Base-by-base conservation (phyloP, 2,888 invertebrate genomes). In the Taphrorychus bicolor region DNA sequence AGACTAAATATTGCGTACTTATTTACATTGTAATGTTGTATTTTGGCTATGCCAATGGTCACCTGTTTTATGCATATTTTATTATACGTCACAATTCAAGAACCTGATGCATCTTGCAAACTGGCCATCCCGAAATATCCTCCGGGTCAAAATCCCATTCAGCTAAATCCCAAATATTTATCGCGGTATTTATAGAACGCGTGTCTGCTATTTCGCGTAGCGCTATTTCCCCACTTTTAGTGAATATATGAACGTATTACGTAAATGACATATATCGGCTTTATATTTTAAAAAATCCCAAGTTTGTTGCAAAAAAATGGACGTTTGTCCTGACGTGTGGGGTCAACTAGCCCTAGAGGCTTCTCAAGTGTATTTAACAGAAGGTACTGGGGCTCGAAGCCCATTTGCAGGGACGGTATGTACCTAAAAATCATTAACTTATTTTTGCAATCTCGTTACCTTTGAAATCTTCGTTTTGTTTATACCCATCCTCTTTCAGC, bases 321-420 rank as follows among this genome's bases (percentile, higher is more conserved):
- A 77, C 59, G 75, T 73, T 9, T 73, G 72, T 60, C 77, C 89
- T 60, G 92, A 94, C 85, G 91, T 95, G 77, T 94, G 94, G 94
- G 93, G 94, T 56, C 94, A 95, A 82, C 84, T 95, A 77, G 94
- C 94, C 69, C 86, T 94, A 67, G 94, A 95, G 83, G 92, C 93
- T 60, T 91, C 91, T 75, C 93, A 93, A 83, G 91, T 94, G 72
- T 94, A 93, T 83, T 85, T 94, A 73, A 89, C 89, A 42, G 94
- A 94, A 83, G 92, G 91, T 71, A 91, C 91, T 66, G 86, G 88
- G 75, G 84, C 90, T 75, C 88, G 91, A 79, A 93, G 93, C 82
- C 93, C 92, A 70, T 94, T 93, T 80, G 91, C 92, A 66, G 88
- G 87, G 82, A 94, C 94, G 89, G 94, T 94, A 91, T 58, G 74